A percentile compares a stretch with the other conserved stretches of the same genome.
Conservation (phyloP, 2,888 invertebrate genomes). For the Hemaris fuciformis region DNA sequence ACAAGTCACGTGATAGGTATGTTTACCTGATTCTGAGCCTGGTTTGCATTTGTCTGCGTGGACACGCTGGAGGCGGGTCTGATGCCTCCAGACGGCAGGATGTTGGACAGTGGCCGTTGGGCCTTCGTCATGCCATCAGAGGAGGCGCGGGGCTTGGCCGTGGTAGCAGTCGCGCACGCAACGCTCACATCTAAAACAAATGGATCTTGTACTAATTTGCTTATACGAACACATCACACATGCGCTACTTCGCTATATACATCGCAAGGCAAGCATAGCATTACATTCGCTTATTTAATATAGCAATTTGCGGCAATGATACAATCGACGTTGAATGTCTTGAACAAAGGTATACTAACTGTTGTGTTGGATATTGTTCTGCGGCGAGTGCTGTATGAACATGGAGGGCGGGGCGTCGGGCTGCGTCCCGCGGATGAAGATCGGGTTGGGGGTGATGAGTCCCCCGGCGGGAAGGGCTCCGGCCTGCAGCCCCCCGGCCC, state of each 20-base stretch:
- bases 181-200: slow-evolving; percentile 54
- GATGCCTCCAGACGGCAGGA: slow-evolving; percentile 83
- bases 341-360: slow-evolving; percentile 57
- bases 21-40: slow-evolving; percentile 74
- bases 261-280: neutral
- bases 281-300: neutral
- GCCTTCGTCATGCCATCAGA: slow-evolving; percentile 66
- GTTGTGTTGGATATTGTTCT: slow-evolving; percentile 72
- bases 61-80: slow-evolving; percentile 92
- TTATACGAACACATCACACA: too few relatives aligned
- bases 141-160: slow-evolving; percentile 65
- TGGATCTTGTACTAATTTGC: neutral
- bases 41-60: slow-evolving; percentile 86
- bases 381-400: slow-evolving; percentile 91
- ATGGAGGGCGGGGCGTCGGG: slow-evolving; percentile 86
- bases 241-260: neutral
- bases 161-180: slow-evolving; percentile 60
- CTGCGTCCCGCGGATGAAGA: slow-evolving; percentile 91
- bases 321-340: neutral
- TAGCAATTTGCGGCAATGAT: neutral
- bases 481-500: slow-evolving; percentile 86
- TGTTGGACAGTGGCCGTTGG: slow-evolving; percentile 78
- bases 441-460: slow-evolving; percentile 88
- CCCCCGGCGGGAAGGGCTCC: slow-evolving; percentile 84
- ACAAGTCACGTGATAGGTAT: neutral